Conservation (phyloP, 1,140 invertebrate species). For the Papilio polyxenes region DNA sequence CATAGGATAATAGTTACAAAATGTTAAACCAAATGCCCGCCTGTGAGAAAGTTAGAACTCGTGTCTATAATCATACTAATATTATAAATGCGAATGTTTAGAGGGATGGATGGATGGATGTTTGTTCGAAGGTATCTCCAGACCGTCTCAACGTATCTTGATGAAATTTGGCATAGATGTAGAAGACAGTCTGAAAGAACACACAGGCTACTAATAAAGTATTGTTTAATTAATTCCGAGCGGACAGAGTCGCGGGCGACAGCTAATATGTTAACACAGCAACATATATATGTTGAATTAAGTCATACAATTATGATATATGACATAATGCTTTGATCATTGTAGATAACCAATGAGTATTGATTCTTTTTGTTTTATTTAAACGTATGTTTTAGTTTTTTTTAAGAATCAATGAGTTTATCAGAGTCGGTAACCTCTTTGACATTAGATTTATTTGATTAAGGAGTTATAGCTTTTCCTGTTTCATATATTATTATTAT, state of each 20-base stretch:
- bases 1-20: no score
- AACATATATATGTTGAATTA: neutral
- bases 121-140: no score
- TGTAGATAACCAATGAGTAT: neutral
- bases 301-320: neutral
- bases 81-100: no score
- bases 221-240: neutral
- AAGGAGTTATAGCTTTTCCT: neutral
- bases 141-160: no score
- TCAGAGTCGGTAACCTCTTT: neutral
- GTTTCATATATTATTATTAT: neutral
- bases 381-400: neutral
- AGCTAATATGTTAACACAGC: neutral
- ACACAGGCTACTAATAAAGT: no score
- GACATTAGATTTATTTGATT: neutral
- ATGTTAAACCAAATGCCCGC: no score
- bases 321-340: constrained; percentile 1
- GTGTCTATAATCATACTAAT: no score
- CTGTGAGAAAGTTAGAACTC: no score
- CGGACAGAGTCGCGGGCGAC: neutral
- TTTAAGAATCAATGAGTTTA: neutral
- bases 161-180: no score
- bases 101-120: no score
- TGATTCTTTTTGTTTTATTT: neutral
- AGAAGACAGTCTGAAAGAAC: no score